Conservation (phyloP, 2,113 vertebrate species). For the Synodontis membranacea region DNA sequence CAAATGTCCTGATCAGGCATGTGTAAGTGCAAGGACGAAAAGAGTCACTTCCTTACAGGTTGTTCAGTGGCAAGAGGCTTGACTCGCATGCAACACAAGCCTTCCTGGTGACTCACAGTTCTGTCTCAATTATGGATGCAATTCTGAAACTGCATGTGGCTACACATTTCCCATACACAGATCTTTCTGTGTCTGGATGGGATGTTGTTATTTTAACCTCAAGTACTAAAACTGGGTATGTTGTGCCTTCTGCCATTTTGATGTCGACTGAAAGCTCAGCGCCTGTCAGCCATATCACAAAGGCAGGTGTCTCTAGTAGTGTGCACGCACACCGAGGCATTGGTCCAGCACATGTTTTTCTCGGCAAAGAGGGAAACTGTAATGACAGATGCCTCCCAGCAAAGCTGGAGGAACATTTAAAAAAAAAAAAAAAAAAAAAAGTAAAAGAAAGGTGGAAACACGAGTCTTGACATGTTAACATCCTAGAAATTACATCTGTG, state of each 20-base stretch:
- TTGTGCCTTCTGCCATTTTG: slow-evolving; percentile 2
- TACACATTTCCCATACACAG: neutral
- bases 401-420: neutral
- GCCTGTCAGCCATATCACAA: slow-evolving; percentile 21
- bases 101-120: neutral
- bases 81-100: neutral
- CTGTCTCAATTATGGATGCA: neutral
- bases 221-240: neutral
- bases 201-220: neutral
- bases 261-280: slow-evolving; percentile 8
- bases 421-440: neutral
- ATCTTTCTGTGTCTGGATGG: neutral
- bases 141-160: neutral
- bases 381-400: neutral
- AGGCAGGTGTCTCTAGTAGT: neutral
- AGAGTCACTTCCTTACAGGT: neutral
- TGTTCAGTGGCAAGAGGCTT: neutral
- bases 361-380: neutral
- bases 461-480: neutral
- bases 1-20: neutral
- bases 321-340: neutral
- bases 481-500: neutral
- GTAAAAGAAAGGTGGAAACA: neutral
- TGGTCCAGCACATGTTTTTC: neutral
- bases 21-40: neutral